Evolutionary conservation across 2,797 vertebrate genomes (phyloP), one percentile per base, ranked within the genome.

Genomic region (Discoglossus pictus): DNA sequence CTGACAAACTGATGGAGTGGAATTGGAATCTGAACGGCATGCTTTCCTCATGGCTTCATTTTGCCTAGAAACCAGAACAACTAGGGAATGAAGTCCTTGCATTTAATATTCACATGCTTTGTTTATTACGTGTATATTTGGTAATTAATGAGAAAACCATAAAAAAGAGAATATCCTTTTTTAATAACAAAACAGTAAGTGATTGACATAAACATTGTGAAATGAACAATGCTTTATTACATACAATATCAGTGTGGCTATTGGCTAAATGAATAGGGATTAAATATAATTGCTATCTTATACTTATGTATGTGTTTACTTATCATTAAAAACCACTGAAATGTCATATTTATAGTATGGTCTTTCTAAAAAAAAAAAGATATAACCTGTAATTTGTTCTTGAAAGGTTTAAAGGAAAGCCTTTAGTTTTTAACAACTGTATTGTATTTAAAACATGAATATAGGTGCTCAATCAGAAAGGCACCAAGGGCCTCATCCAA

Each of bases 31-130:
- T 42, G 25, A 52, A 61, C 18, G 17, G 42, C 17, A 15, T 43
- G 40, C 43, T 68, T 68, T 53, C 47, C 23, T 67, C 47, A 38
- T 38, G 16, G 56, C 38, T 61, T 61, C 7, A 61, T 63, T 63
- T 50, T 56, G 52, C 67, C 35, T 46, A 20, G 42, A 38, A 34
- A 21, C 59, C 52, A 23, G 17, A 9, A 25, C 21, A 38, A 17
- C 40, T 25, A 24, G 65, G 59, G 59, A 62, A 48, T 34, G 51
- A 5, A 18, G 7, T 21, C 21, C 6, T 27, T 23, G n/a, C n/a
- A 51, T 48, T 55, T 40, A 56, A 35, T 46, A 62, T 69, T 55
- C 50, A 47, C 23, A 7, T 20, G 25, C 25, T 40, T 17, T 25
- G 24, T 44, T 63, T 48, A 70, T 63, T 43, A 50, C 40, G 51